Percentiles rank a stretch among this genome's conserved stretches.
phyloP scores from a whole-genome alignment of 2,888 invertebrate genomes.

The Caenorhabditis parvicauda region DNA sequence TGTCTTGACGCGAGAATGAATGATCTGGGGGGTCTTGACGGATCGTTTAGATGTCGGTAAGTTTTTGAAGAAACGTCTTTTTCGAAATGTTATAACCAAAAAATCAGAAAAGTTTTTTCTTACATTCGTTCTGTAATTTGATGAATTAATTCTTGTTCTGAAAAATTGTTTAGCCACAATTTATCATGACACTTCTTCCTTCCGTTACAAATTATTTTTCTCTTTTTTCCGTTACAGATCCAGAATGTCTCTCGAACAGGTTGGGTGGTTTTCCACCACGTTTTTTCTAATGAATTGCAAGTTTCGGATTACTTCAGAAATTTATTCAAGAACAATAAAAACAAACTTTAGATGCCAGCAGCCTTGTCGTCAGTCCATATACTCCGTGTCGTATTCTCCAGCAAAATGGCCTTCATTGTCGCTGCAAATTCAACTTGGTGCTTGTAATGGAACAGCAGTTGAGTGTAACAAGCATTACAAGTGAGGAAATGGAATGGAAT shows the following conservation, averaged over 20 bases:
- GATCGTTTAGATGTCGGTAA: constrained; percentile 44
- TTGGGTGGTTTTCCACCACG: too few relatives aligned
- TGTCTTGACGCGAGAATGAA: constrained; percentile 52
- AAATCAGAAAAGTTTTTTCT: too few relatives aligned
- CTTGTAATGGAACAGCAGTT: constrained; percentile 52
- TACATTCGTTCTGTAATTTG: too few relatives aligned
- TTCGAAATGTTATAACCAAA: too few relatives aligned
- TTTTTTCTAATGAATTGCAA: too few relatives aligned
- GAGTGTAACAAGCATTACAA: constrained; percentile 60
- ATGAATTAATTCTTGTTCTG: too few relatives aligned
- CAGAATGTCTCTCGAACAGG: too few relatives aligned
- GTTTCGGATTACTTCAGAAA: not conserved
- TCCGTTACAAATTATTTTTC: too few relatives aligned
- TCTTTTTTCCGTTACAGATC: too few relatives aligned
- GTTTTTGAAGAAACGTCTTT: too few relatives aligned
- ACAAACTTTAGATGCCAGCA: constrained; percentile 46
- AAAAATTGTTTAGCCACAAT: too few relatives aligned
- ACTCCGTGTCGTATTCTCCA: constrained; percentile 57
- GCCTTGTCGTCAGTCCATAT: constrained; percentile 55
- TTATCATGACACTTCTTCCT: too few relatives aligned
- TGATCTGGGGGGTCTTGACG: constrained; percentile 49
- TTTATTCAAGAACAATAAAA: not conserved
- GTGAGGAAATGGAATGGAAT: constrained; percentile 20
- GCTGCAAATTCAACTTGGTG: constrained; percentile 55
- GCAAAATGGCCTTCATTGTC: constrained; percentile 58